Percentiles rank a stretch among this genome's conserved stretches.
phyloP scores from a whole-genome alignment of 92 coral and sea anemone genomes.

The Meandrina meandrites region DNA sequence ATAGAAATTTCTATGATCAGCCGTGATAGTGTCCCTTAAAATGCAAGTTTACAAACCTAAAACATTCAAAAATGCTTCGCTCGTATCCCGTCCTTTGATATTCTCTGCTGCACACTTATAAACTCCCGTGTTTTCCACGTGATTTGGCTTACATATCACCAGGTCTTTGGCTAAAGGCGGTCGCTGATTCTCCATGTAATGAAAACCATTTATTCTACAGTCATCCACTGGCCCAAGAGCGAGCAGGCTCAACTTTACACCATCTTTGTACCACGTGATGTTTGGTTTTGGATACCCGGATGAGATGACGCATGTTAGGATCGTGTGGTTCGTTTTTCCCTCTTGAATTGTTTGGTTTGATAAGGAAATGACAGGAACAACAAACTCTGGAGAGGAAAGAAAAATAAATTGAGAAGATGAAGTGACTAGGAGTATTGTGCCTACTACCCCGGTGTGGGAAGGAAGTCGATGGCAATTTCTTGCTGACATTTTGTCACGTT shows the following conservation, averaged over 20 bases:
- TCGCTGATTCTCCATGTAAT: slow-evolving; percentile 44
- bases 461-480: too few relatives aligned
- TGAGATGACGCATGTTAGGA: slow-evolving; percentile 54
- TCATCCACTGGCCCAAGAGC: slow-evolving; percentile 46
- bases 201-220: slow-evolving; percentile 63
- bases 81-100: slow-evolving; percentile 22
- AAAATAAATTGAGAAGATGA: background rate
- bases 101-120: slow-evolving; percentile 76
- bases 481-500: too few relatives aligned
- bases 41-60: slow-evolving; percentile 48
- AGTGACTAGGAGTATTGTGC: too few relatives aligned
- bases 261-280: slow-evolving; percentile 84
- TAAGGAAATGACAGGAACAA: slow-evolving; percentile 60
- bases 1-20: too few relatives aligned
- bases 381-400: slow-evolving; percentile 29
- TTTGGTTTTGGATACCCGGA: slow-evolving; percentile 79
- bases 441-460: too few relatives aligned
- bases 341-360: slow-evolving; percentile 66
- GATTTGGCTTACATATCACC: slow-evolving; percentile 75
- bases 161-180: slow-evolving; percentile 53
- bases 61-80: slow-evolving; percentile 65
- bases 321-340: slow-evolving; percentile 37
- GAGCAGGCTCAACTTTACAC: slow-evolving; percentile 37
- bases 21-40: too few relatives aligned
- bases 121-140: slow-evolving; percentile 65